Conservation (phyloP, 2,888 invertebrate genomes). For the Cataglyphis livida region DNA sequence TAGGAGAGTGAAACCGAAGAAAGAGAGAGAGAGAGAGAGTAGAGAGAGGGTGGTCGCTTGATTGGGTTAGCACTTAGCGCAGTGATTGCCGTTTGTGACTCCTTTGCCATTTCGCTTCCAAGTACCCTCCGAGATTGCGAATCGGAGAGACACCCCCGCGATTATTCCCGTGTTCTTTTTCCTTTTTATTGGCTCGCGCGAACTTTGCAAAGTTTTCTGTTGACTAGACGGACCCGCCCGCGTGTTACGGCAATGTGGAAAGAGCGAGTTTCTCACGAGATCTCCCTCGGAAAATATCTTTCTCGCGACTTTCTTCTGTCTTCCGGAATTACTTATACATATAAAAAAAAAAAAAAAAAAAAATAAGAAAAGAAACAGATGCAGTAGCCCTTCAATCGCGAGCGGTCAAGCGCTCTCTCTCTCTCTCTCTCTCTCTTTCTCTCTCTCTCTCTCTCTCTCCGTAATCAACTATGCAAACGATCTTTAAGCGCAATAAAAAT, state of each 20-base stretch:
- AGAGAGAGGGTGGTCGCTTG: slow-evolving; percentile 69
- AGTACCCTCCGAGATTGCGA: slow-evolving; percentile 63
- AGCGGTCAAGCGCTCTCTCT: slow-evolving; percentile 17
- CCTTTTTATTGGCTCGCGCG: slow-evolving; percentile 5
- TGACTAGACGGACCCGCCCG: not conserved
- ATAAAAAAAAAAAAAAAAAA: not conserved
- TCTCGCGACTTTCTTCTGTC: not conserved
- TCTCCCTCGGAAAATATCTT: not conserved
- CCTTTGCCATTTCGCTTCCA: slow-evolving; percentile 74
- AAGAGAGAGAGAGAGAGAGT: slow-evolving; percentile 41
- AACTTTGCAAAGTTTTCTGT: slow-evolving; percentile 23
- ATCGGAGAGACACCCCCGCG: slow-evolving; percentile 31
- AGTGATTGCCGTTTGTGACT: slow-evolving; percentile 83
- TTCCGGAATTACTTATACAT: not conserved
- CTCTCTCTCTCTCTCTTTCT: too few species aligned
- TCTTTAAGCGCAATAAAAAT: slow-evolving; percentile 72
- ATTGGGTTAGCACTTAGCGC: slow-evolving; percentile 81
- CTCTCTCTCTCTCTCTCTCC: not conserved
- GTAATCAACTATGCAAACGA: slow-evolving; percentile 83
- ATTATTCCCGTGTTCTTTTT: slow-evolving; percentile 30
- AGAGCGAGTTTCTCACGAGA: not conserved
- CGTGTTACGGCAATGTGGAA: not conserved
- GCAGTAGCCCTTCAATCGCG: not conserved
- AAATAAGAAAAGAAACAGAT: not conserved
- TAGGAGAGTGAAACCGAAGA: slow-evolving; percentile 33